These are phyloP conservation scores for Gracilinanus agilis DNA, from an alignment of 2,113 vertebrate genomes.

Conservation along the genomic window DNA sequence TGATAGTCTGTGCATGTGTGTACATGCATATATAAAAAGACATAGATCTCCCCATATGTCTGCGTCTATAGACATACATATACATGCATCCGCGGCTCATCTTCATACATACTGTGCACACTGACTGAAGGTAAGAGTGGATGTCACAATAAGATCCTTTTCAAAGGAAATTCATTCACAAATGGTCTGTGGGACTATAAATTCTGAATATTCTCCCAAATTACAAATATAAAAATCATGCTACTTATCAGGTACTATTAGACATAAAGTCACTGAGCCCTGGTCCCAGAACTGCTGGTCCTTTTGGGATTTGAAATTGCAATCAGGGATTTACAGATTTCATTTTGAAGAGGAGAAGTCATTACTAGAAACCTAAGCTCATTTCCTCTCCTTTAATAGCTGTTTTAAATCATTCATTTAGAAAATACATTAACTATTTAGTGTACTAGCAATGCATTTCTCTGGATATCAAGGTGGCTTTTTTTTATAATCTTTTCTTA, in stretches of 20 bases:
- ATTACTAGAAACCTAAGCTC: constrained; percentile 91
- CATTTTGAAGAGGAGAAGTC: constrained; percentile 89
- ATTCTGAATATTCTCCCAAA: constrained; percentile 81
- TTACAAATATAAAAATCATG: constrained; percentile 79
- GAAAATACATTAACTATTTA: constrained; percentile 89
- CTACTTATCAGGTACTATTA: constrained; percentile 74
- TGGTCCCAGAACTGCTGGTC: constrained; percentile 82
- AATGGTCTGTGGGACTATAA: constrained; percentile 76
- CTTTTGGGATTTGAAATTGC: constrained; percentile 87
- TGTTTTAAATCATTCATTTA: constrained; percentile 91
- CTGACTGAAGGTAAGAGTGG: constrained; percentile 76
- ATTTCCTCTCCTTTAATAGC: constrained; percentile 90
- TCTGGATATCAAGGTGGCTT: constrained; percentile 77
- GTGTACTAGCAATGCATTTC: constrained; percentile 79
- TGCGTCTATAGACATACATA: constrained; percentile 72
- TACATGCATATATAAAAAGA: constrained; percentile 74
- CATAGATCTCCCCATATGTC: constrained; percentile 61
- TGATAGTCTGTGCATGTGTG: constrained; percentile 82
- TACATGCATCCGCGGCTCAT: constrained; percentile 40
- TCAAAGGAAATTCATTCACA: constrained; percentile 80
- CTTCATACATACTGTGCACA: constrained; percentile 71
- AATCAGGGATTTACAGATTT: constrained; percentile 90
- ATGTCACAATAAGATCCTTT: constrained; percentile 77
- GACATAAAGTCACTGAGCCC: constrained; percentile 81
- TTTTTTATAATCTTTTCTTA: constrained; percentile 71